These are phyloP conservation scores for Pituophis catenifer DNA, from an alignment of 2,113 vertebrate species.

Conservation along the genomic window DNA sequence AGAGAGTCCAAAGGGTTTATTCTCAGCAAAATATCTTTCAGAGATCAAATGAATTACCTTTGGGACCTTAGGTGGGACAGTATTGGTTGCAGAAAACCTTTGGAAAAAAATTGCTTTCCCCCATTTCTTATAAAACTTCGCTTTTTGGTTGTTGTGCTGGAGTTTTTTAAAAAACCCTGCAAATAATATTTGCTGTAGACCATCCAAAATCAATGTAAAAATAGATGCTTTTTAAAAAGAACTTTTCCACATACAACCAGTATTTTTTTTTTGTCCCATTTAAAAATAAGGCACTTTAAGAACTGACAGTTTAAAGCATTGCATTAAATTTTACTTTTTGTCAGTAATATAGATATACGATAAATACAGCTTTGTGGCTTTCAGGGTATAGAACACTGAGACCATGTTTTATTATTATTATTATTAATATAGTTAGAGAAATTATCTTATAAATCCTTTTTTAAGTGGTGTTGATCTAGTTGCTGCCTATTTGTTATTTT, in stretches of 20 bases:
- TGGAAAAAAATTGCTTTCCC: conserved; percentile 36
- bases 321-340: conserved; percentile 1
- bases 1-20: background rate
- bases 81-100: conserved; percentile 54
- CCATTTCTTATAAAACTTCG: conserved; percentile 49
- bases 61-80: conserved; percentile 45
- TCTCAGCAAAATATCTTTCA: conserved; percentile 48
- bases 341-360: background rate
- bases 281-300: conserved; percentile 63
- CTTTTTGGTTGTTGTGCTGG: conserved; percentile 51
- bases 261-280: conserved; percentile 28
- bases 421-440: background rate
- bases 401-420: background rate
- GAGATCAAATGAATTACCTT: conserved; percentile 60
- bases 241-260: conserved; percentile 61
- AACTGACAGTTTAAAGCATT: conserved; percentile 17
- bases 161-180: background rate
- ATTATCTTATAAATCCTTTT: background rate
- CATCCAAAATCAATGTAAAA: conserved; percentile 66
- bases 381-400: background rate
- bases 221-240: conserved; percentile 34
- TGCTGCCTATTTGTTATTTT: background rate
- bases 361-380: conserved; percentile 12
- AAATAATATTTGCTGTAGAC: conserved; percentile 29
- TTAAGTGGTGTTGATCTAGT: background rate